Percentiles rank a stretch among this genome's conserved stretches.
phyloP scores from a whole-genome alignment of 1,140 invertebrate genomes.

The Heliconius hermathena region DNA sequence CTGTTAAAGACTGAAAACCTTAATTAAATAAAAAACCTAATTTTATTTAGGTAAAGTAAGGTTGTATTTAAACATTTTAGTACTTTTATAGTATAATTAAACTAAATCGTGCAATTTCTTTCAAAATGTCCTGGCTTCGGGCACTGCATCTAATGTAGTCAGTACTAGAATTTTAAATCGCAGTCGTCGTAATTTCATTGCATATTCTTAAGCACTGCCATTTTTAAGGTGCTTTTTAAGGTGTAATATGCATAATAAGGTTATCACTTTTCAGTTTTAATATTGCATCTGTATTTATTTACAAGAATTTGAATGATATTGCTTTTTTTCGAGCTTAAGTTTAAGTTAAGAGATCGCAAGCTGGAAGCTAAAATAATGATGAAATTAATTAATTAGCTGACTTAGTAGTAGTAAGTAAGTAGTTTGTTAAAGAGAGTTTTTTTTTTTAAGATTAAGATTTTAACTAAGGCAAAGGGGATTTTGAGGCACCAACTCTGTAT shows the following conservation, averaged over 20 bases:
- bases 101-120: background rate
- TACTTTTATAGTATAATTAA: background rate
- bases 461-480: too few relatives aligned
- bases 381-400: background rate
- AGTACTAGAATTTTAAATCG: slow-evolving; percentile 46
- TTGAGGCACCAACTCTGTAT: background rate
- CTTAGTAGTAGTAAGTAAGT: background rate
- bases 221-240: slow-evolving; percentile 41
- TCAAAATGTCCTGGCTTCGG: background rate
- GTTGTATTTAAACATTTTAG: background rate
- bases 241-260: slow-evolving; percentile 5
- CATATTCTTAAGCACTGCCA: slow-evolving; percentile 43
- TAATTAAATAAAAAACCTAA: too few relatives aligned
- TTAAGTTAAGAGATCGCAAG: background rate
- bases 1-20: too few relatives aligned
- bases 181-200: slow-evolving; percentile 40
- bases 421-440: too few relatives aligned
- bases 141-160: slow-evolving; percentile 37
- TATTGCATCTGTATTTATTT: background rate
- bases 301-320: slow-evolving; percentile 4
- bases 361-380: background rate
- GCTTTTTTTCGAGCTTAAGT: background rate
- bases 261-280: background rate
- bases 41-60: too few relatives aligned
- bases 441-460: too few relatives aligned